Base-by-base conservation (phyloP, 2,797 vertebrate genomes). In the Pseudotriccus pelzelni region DNA sequence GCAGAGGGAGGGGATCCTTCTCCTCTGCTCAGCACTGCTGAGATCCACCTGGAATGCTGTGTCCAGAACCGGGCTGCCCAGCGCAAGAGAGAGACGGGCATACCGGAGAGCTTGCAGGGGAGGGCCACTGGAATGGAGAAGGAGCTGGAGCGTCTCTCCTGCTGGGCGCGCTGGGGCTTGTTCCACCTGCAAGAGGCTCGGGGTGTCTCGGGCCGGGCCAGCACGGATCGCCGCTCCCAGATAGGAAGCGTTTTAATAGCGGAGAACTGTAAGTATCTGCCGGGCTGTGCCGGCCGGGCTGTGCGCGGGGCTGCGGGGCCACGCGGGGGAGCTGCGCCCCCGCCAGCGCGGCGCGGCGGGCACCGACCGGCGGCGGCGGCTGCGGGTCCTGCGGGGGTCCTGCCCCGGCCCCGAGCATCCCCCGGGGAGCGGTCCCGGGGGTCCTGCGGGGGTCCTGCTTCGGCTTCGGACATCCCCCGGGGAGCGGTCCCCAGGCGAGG, bases 261-360 rank as follows among this genome's bases (percentile, higher is more conserved):
- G 6, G 9, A 30, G 20, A 5, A 10, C 15, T 0, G 27, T 1
- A 25, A 23, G 7, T 46, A 56, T 73, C 34, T 1, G 6, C 24
- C 4, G 15, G 2, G 2, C 11, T 8, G 60, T 8, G 67, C 8
- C 43, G 4, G 49, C 53, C 36, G 37, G 56, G 76, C 56, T 4
- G 28, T n/a, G 88, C 39, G 52, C 7, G 55, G 68, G 75, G 52
- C 78, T 9, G 52, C 52, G 36, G 47, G 2, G 56, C 95, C 95
- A 66, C 95, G 78, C 34, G 94, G 89, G 50, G 95, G 95, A 60
- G 91, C 95, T 95, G 89, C 73, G 72, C 1, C 43, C 47, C 13
- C 68, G 46, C 44, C 7, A 59, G 70, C 22, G 34, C 46, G 14
- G 8, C 43, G 6, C 36, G n/a, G 4, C 16, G n/a, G 36, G 46